These are phyloP conservation scores for Calypte anna DNA, from an alignment of 2,113 vertebrate genomes.

Conservation along the genomic window DNA sequence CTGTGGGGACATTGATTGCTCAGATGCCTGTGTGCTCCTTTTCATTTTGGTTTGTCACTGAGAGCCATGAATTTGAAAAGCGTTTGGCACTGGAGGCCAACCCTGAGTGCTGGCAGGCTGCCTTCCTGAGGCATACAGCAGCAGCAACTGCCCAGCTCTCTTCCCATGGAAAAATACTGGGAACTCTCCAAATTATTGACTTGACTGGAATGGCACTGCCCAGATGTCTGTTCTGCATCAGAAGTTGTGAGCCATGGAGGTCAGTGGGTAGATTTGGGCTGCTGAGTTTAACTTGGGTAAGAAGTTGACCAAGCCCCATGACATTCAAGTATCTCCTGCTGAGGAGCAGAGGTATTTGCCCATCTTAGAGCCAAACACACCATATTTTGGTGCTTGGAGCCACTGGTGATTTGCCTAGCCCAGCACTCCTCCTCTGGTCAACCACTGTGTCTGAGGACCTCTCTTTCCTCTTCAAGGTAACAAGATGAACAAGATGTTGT, in stretches of 20 bases:
- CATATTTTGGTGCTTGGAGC: neutral
- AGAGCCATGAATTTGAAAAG: neutral
- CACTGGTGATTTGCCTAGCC: neutral
- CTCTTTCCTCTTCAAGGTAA: neutral
- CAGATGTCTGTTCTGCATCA: constrained; percentile 41
- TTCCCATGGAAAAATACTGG: constrained; percentile 22
- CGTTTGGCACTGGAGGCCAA: neutral
- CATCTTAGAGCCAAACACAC: neutral
- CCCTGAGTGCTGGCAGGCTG: constrained; percentile 15
- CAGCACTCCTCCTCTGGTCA: neutral
- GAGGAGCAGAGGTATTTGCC: neutral
- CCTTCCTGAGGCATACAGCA: constrained; percentile 18
- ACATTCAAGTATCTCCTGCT: neutral
- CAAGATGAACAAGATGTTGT: neutral
- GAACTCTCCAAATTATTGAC: neutral
- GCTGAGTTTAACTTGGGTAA: neutral
- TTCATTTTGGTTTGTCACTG: constrained; percentile 13
- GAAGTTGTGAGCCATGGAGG: neutral
- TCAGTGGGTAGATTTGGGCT: neutral
- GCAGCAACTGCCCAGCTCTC: constrained; percentile 45
- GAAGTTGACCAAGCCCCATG: neutral
- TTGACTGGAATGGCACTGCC: constrained; percentile 17
- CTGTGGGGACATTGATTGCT: neutral
- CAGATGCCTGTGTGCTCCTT: neutral
- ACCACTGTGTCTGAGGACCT: neutral